A percentile compares a stretch with the other conserved stretches of the same genome.
Evolutionary conservation across 2,113 vertebrate species (phyloP).

Genomic region (Prunella fulvescens): DNA sequence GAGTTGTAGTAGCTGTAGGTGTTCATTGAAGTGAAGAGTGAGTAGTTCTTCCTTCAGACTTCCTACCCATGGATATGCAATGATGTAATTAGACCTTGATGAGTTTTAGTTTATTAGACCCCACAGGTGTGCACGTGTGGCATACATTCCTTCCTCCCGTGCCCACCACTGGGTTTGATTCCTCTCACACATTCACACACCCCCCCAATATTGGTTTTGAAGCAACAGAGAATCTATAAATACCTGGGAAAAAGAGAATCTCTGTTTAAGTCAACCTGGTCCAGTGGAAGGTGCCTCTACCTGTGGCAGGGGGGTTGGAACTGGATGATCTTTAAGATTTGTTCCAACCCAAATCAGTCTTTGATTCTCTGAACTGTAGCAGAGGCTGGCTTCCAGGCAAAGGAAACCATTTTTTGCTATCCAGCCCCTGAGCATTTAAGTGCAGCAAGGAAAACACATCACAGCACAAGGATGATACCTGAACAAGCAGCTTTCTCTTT

Average conservation of each 20-base stretch:
- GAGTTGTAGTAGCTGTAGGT: neutral
- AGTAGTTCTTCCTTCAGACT: conserved; percentile 19
- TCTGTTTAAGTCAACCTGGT: neutral
- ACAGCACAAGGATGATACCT: neutral
- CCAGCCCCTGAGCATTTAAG: neutral
- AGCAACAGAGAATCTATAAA: neutral
- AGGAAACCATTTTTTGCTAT: neutral
- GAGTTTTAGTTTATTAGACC: neutral
- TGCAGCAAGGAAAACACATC: neutral
- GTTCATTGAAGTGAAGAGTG: neutral
- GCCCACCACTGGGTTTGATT: neutral
- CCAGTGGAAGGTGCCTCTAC: neutral
- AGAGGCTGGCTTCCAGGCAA: neutral
- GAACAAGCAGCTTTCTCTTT: neutral
- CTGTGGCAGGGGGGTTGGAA: neutral
- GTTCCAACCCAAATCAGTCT: neutral
- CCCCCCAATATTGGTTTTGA: neutral
- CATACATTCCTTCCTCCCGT: neutral
- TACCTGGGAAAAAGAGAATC: neutral
- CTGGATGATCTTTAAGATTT: neutral
- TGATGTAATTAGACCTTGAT: neutral
- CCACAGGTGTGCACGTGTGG: neutral
- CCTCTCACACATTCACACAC: neutral
- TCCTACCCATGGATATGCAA: neutral
- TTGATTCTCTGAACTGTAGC: neutral